Evolutionary conservation across 2,797 vertebrate species (phyloP).

Genomic region (Crenuchus spilurus): DNA sequence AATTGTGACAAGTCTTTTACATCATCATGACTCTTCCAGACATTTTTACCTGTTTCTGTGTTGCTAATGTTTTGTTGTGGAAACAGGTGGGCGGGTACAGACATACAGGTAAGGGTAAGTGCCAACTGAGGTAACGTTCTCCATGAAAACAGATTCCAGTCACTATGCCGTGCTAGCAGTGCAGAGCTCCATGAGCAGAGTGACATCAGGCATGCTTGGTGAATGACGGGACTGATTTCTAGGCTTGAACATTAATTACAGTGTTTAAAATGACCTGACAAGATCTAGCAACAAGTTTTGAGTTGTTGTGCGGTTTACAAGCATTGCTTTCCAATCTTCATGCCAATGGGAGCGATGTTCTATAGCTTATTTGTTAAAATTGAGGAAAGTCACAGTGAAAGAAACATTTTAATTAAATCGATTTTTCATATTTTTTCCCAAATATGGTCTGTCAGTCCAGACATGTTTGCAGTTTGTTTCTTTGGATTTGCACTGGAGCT

Average conservation of each 20-base stretch:
- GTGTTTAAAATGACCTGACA: background rate
- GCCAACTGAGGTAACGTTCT: background rate
- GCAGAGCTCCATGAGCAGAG: background rate
- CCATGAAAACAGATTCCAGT: background rate
- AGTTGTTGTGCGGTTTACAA: background rate
- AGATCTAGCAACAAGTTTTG: background rate
- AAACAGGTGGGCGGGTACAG: background rate
- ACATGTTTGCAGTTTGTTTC: no score
- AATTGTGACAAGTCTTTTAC: no score
- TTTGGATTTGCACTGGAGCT: no score
- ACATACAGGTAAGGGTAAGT: background rate
- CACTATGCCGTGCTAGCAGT: background rate
- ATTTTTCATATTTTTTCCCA: no score
- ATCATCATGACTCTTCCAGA: no score
- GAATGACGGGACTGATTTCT: background rate
- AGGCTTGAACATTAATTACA: background rate
- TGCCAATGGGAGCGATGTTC: background rate
- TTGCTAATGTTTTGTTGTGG: constrained; percentile 12
- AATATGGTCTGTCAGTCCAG: no score
- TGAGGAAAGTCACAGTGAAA: no score
- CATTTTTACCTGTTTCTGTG: background rate
- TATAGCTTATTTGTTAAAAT: background rate
- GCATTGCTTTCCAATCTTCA: background rate
- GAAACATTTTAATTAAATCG: no score
- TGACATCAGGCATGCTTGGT: background rate